Percentiles rank a stretch among this genome's conserved stretches.
These are phyloP conservation scores for Buathra laborator DNA, from an alignment of 2,888 invertebrate genomes.

Conservation along the genomic window DNA sequence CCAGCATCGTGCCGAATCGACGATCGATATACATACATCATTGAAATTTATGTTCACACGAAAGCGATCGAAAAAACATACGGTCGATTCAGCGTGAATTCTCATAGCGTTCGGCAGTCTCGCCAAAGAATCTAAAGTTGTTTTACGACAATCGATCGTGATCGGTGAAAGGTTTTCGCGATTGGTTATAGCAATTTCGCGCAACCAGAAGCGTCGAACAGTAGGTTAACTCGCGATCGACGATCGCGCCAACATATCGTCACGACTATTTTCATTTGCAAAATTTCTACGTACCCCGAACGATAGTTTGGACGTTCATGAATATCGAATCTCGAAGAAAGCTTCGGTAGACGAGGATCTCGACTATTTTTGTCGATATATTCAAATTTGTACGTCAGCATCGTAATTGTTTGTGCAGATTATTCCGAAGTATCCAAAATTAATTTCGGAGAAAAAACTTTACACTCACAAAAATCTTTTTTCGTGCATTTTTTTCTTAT, in stretches of 20 bases:
- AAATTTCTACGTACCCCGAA: background rate
- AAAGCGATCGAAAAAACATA: conserved; percentile 2
- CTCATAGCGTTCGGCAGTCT: conserved; percentile 7
- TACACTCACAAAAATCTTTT: too few relatives aligned
- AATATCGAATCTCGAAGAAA: background rate
- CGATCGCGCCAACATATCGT: background rate
- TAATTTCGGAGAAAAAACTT: background rate
- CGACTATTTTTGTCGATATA: background rate
- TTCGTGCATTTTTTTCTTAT: too few relatives aligned
- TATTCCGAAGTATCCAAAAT: too few relatives aligned
- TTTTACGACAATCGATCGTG: background rate
- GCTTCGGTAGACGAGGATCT: background rate
- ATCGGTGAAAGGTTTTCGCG: conserved; percentile 3
- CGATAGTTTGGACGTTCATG: background rate
- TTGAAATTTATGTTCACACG: conserved; percentile 36
- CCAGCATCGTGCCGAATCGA: conserved; percentile 38
- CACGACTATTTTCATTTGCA: background rate
- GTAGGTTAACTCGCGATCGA: background rate
- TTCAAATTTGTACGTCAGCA: background rate
- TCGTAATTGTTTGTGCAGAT: too few relatives aligned
- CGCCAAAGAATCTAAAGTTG: background rate
- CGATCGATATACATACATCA: conserved; percentile 40
- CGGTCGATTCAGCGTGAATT: conserved; percentile 15
- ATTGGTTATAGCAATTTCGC: background rate
- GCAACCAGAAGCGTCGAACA: background rate